Base-by-base conservation (phyloP, 2,797 vertebrate species). In the Tragopan temminckii region DNA sequence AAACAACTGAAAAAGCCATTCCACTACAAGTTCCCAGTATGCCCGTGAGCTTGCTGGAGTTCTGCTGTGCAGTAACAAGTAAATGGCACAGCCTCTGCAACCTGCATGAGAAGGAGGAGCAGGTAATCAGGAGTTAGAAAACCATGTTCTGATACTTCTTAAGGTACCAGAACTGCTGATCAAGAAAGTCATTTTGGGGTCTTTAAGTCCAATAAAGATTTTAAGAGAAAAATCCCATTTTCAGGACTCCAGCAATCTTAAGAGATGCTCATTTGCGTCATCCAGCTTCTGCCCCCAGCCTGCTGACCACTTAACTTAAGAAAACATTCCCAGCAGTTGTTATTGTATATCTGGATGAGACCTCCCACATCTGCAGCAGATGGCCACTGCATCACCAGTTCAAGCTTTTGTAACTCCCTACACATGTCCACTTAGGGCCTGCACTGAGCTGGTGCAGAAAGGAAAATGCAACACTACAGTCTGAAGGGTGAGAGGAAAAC, bases 391-490 rank as follows among this genome's bases (percentile, higher is more conserved):
- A 66, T 0, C 10, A 31, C 20, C 59, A 42, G 7, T 17, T 69
- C 7, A 50, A 43, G 43, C 31, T 16, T 46, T 7, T 11, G 15
- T n/a, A 68, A 46, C 40, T 69, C 43, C 52, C 31, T 64, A n/a
- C 42, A 69, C 1, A 0, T 0, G 0, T 16, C 27, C 7, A 15
- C 8, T 8, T 58, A 29, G 31, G 61, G 46, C 36, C 53, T 40
- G 27, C 38, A 6, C 0, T 10, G 40, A 92, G 55, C 16, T 71
- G 57, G 35, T 58, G 69, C 20, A 45, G 62, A 85, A 69, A 72
- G 52, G 23, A 82, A 69, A n/a, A 45, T 9, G 40, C 33, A 64
- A 24, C 25, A 43, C 29, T 8, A 8, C 35, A 8, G 3, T 5
- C 45, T 35, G 61, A 69, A 62, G 0, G 12, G 27, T 3, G 4